Percentiles rank a stretch among this genome's conserved stretches.
These are phyloP conservation scores for Mesoligia furuncula DNA, from an alignment of 2,888 invertebrate genomes.

Conservation along the genomic window DNA sequence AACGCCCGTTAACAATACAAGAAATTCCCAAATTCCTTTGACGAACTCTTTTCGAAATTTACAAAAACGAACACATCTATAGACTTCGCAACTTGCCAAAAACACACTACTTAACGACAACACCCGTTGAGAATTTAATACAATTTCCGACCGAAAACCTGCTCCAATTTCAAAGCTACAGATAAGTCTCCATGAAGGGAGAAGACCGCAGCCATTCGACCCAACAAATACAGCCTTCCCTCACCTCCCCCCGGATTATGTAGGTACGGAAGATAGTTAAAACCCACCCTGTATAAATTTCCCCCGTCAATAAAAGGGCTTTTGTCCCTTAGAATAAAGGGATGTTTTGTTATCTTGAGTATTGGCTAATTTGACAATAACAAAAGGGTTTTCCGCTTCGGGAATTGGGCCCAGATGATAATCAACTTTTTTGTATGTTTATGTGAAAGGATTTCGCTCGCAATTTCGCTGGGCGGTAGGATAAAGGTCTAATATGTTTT, in stretches of 20 bases:
- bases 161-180: constrained; percentile 72
- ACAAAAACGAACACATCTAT: background rate
- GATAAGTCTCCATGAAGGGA: constrained; percentile 72
- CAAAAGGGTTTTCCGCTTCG: constrained; percentile 87
- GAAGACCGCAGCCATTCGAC: constrained; percentile 62
- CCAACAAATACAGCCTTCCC: constrained; percentile 63
- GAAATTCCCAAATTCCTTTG: background rate
- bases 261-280: constrained; percentile 86
- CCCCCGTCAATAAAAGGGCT: constrained; percentile 87
- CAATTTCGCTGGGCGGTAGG: constrained; percentile 73
- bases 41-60: background rate
- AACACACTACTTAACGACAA: constrained; percentile 42
- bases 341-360: constrained; percentile 91
- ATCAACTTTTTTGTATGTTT: constrained; percentile 84
- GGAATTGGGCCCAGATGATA: constrained; percentile 85
- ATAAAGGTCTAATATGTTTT: constrained; percentile 57
- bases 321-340: constrained; percentile 87
- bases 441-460: constrained; percentile 72
- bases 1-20: background rate
- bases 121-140: constrained; percentile 61
- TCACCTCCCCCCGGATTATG: constrained; percentile 79
- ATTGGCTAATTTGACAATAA: constrained; percentile 91
- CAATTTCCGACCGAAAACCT: constrained; percentile 62
- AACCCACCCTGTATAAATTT: constrained; percentile 88
- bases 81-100: constrained; percentile 15